Base-by-base conservation (phyloP, 2,797 vertebrate genomes). In the Pangasius macronema region DNA sequence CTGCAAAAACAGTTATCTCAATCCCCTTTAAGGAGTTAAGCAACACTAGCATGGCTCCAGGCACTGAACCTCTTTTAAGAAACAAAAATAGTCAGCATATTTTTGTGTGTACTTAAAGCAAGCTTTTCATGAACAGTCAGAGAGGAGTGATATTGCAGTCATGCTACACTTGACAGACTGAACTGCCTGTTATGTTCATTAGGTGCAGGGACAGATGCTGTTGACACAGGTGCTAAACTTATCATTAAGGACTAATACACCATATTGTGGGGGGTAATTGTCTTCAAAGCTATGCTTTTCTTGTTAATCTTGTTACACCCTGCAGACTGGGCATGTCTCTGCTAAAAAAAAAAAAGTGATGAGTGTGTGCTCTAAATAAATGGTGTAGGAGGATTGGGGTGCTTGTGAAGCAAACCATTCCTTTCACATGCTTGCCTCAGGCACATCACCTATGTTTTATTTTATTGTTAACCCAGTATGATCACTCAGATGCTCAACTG, bases 171-270 rank as follows among this genome's bases (percentile, higher is more conserved):
- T 87, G 85, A 91, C 87, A 67, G 87, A 72, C 39, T 86, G 88
- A 89, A 88, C 84, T 76, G 72, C 73, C 83, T 85, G 70, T 75
- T 57, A 42, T 86, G 85, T 88, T 93, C 88, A 92, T 93, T 93
- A 92, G 86, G 79, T 87, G 76, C 24, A 86, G 82, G 84, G 85
- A 76, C 85, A 88, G 18, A 84, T 51, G 88, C 84, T 95, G 94
- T 95, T 95, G 94, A 95, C 92, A 93, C 93, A 95, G 94, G 94
- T 95, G 95, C 87, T 84, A 65, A 83, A 92, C 83, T 42, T 92
- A 90, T 90, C 85, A 86, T 91, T 92, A 93, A 94, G 92, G 92
- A 91, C 84, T 89, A 84, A 59, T 81, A 68, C 89, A 91, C 90
- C 68, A 91, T 91, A 89, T 84, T 87, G 91, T 93, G 92, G 93